Evolutionary conservation across 2,797 vertebrate species (phyloP).

Genomic region (Pipistrellus pipistrellus): DNA sequence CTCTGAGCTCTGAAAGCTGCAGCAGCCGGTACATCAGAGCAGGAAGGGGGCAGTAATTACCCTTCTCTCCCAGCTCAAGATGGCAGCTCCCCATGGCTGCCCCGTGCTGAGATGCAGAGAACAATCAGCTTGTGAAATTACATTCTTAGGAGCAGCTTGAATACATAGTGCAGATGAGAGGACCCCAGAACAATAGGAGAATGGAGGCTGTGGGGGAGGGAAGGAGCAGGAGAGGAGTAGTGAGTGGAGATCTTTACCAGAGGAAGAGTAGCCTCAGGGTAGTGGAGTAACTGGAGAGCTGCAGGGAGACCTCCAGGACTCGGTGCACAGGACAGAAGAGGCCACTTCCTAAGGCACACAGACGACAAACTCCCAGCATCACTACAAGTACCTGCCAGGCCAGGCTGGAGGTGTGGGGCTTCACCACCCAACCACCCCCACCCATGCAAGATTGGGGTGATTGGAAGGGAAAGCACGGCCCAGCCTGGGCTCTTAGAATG

Average conservation of each 20-base stretch:
- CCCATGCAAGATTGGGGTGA: too few species aligned
- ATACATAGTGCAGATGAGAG: background rate
- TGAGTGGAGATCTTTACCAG: too few species aligned
- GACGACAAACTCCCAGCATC: too few species aligned
- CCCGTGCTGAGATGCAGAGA: background rate
- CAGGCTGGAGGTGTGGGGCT: too few species aligned
- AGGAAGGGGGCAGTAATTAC: background rate
- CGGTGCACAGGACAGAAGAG: background rate
- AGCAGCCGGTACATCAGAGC: background rate
- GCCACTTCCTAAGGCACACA: too few species aligned
- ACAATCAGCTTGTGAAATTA: too few species aligned
- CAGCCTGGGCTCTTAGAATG: background rate
- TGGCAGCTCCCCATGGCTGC: accelerated
- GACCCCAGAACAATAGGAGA: background rate
- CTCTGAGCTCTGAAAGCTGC: background rate
- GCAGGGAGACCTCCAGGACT: background rate
- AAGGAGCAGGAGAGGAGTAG: too few species aligned
- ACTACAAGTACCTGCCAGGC: background rate
- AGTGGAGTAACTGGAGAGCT: background rate
- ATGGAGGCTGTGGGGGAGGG: accelerated
- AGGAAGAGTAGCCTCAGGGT: background rate
- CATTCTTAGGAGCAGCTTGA: background rate
- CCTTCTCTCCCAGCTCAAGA: background rate
- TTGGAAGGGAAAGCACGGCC: accelerated
- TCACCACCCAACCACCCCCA: background rate